A percentile compares a stretch with the other conserved stretches of the same genome.
Evolutionary conservation across 2,888 invertebrate genomes (phyloP).

Genomic region (Chouioia cunea): DNA sequence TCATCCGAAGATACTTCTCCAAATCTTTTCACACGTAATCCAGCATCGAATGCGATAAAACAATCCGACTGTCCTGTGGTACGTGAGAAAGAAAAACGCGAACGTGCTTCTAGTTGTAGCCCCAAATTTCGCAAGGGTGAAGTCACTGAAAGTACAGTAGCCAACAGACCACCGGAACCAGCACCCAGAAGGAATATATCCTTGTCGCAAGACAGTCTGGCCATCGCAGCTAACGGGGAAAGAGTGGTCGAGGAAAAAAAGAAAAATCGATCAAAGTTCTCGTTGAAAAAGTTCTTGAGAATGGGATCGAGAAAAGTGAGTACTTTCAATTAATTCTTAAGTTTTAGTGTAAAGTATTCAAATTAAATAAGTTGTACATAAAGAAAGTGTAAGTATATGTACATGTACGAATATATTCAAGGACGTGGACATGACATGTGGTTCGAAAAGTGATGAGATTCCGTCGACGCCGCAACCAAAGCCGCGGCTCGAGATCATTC

Average conservation of each 20-base stretch:
- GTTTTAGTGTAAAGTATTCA: not conserved
- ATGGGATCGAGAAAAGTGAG: conserved; percentile 78
- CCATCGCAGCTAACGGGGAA: conserved; percentile 58
- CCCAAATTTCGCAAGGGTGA: conserved; percentile 73
- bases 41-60: conserved; percentile 69
- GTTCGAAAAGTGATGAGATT: conserved; percentile 72
- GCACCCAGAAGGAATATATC: conserved; percentile 80
- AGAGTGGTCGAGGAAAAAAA: conserved; percentile 72
- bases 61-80: conserved; percentile 79
- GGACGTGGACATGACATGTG: conserved; percentile 73
- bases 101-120: conserved; percentile 76
- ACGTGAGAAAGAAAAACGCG: conserved; percentile 82
- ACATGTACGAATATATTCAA: conserved; percentile 1
- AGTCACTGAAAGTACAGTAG: conserved; percentile 44
- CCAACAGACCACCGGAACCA: conserved; percentile 70
- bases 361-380: not conserved
- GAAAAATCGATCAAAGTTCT: conserved; percentile 80
- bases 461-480: conserved; percentile 76
- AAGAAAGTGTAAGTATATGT: not conserved
- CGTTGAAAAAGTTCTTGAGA: conserved; percentile 84
- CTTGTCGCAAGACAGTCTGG: conserved; percentile 81
- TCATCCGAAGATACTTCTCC: conserved; percentile 61
- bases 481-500: conserved; percentile 86
- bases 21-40: conserved; percentile 74
- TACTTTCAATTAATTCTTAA: too few species aligned